Evolutionary conservation across 2,113 vertebrate species (phyloP).

Genomic region (Benitochromis conjunctus): DNA sequence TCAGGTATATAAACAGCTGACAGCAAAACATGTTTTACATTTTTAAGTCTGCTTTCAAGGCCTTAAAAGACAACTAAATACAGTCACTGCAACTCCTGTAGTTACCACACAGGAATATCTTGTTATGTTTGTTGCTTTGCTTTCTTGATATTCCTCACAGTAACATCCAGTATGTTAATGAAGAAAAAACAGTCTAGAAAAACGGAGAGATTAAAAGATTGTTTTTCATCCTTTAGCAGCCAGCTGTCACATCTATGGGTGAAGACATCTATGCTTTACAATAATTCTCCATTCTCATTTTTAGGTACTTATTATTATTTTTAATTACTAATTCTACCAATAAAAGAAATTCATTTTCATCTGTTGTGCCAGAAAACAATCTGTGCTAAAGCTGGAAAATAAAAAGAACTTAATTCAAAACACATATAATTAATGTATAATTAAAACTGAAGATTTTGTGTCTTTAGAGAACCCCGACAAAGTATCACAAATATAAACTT

Average conservation of each 20-base stretch:
- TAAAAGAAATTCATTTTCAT: not conserved
- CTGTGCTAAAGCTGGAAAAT: not conserved
- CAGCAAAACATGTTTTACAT: not conserved
- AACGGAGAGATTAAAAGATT: not conserved
- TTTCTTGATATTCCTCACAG: not conserved
- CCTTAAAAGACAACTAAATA: not conserved
- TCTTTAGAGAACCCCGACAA: not conserved
- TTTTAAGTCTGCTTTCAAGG: not conserved
- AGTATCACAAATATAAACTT: conserved; percentile 1
- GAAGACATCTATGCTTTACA: not conserved
- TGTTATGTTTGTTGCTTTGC: not conserved
- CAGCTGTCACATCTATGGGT: not conserved
- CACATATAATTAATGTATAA: not conserved
- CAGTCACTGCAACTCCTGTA: not conserved
- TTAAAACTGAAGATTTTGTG: not conserved
- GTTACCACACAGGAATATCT: not conserved
- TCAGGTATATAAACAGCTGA: not conserved
- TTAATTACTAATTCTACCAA: not conserved
- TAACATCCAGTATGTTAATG: not conserved
- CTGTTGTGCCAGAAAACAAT: not conserved
- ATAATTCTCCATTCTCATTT: not conserved
- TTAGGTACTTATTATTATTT: not conserved
- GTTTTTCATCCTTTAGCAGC: not conserved
- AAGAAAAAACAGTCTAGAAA: not conserved
- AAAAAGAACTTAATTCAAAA: not conserved